Conservation (phyloP, 1,140 invertebrate species). For the Aleiodes sp. region DNA sequence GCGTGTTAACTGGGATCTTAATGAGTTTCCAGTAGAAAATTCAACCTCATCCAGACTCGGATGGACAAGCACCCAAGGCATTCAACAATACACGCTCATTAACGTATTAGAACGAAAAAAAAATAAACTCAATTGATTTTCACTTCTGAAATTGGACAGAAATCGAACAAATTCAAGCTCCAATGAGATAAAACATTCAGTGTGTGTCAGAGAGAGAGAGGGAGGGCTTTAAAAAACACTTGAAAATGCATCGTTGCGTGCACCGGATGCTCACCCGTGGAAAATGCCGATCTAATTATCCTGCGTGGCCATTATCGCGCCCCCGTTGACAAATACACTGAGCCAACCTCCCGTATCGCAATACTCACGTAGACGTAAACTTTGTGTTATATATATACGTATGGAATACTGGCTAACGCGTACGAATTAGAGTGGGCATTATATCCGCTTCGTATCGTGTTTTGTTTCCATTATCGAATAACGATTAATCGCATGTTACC, state of each 20-base stretch:
- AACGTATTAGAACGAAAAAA: no score
- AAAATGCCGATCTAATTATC: conserved; percentile 51
- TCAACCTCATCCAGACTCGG: background rate
- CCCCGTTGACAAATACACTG: conserved; percentile 46
- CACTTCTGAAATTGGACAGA: background rate
- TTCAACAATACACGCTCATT: background rate
- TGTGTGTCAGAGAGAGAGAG: background rate
- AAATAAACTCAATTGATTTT: background rate
- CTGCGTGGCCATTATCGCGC: conserved; percentile 47
- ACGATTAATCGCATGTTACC: conserved; percentile 48
- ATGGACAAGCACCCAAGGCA: background rate
- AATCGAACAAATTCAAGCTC: background rate
- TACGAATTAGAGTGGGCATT: conserved; percentile 41
- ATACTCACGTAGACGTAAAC: conserved; percentile 38
- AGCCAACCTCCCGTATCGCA: conserved; percentile 3
- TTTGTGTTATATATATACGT: conserved; percentile 33
- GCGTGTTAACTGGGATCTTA: conserved; percentile 12
- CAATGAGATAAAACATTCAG: background rate
- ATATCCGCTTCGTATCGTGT: conserved; percentile 38
- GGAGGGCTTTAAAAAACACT: conserved; percentile 1
- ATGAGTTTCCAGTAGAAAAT: conserved; percentile 24
- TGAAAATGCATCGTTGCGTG: conserved; percentile 22
- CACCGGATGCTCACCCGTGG: conserved; percentile 22
- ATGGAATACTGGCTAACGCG: conserved; percentile 3
- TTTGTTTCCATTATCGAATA: conserved; percentile 50